Base-by-base conservation (phyloP, 1,140 invertebrate genomes). In the Zaprionus tsacasi region DNA sequence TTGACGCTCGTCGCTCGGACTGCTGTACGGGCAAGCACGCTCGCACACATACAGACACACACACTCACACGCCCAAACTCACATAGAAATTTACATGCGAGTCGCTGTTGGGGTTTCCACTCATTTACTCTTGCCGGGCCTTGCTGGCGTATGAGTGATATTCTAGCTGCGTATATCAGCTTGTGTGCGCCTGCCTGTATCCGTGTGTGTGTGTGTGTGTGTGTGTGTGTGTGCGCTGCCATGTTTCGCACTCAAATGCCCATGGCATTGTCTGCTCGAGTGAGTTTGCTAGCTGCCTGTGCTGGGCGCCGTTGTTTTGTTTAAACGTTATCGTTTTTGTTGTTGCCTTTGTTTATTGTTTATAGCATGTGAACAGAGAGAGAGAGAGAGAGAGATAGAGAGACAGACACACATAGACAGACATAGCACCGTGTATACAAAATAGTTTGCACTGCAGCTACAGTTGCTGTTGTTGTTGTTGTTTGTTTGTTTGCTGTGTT, bases 241-340 rank as follows among this genome's bases (percentile, higher is more conserved):
- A 15, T 61, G 70, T 68, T 77, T 76, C 64, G 75, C 83, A 81
- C 83, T 88, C 83, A 89, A 83, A 80, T 78, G 80, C 83, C 83
- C 79, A 78, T 79, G 82, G 82, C 79, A 80, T 71, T 78, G 79
- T 87, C 73, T 88, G 70, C 67, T 88, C 68, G 80, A 87, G 77
- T 87, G 83, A 59, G 60, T 83, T 72, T 67, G 83, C 83, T 79
- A 78, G 77, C 86, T 89, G 74, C 27, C 58, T 61, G 61, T 89
- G 75, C 83, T 89, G 83, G 70, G 85, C 85, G 83, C 83, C 83
- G 83, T 75, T 82, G 83, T 87, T 87, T 87, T 87, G 83, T 87
- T 88, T 87, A 76, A 80, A 79, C 83, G 83, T 87, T 87, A 87
- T 87, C 83, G 83, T 87, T 87, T 80, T 87, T 87, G 83, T 87